Evolutionary conservation across 2,797 vertebrate species (phyloP), one percentile per base, ranked within the genome.

Genomic region (Sebastes matsubarae): DNA sequence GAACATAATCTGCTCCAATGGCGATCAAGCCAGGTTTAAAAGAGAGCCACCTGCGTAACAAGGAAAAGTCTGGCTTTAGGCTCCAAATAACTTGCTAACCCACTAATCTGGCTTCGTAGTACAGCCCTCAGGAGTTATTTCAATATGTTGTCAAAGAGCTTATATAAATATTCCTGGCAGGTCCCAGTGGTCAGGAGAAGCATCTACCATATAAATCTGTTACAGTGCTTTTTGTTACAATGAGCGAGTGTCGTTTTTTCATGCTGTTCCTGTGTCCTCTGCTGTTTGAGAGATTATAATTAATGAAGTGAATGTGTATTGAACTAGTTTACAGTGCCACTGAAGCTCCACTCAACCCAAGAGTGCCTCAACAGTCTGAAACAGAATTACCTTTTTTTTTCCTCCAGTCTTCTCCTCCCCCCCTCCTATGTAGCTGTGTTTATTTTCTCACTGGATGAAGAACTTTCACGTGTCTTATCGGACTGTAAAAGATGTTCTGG

Each of bases 281-380:
- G 83, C 71, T 77, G 38, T 89, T 83, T 64, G 52, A 85, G 75
- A 90, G 77, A 81, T 70, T 61, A 72, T 71, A 69, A 77, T 69
- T 73, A 67, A 77, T 89, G 76, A 92, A 85, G 63, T 89, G 84
- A 93, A 90, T 91, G 89, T 93, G 69, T 84, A 72, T 83, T 81
- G 67, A 88, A 76, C 69, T 92, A 89, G 90, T 93, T 93, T 93
- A 93, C 91, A 84, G 82, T 90, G 90, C 87, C 87, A 89, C 90
- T 89, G 84, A 91, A 89, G 82, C 88, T 88, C 92, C 90, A 87
- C 90, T 91, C 90, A 89, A 93, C 86, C 86, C 86, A 86, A 77
- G 91, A 89, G 90, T 93, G 91, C 91, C 90, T 92, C 92, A 91
- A 83, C 69, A 89, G 88, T 88, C 85, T 91, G 92, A 89, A 89